Base-by-base conservation (phyloP, 30 jellyfish, hydroid and myxozoan genomes). In the Cassiopea andromeda region DNA sequence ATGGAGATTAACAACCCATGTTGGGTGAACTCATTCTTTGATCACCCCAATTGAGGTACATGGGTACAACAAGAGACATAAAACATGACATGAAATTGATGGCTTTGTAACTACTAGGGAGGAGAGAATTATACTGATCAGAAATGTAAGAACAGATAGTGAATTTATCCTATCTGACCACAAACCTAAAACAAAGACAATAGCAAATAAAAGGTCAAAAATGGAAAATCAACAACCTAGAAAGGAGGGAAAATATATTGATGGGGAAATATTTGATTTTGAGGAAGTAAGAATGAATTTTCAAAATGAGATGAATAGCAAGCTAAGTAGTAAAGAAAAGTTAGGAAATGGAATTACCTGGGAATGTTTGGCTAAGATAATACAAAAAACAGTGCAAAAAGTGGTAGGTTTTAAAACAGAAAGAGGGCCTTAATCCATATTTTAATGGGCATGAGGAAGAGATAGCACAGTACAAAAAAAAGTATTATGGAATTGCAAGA, bases 371-470 rank as follows among this genome's bases (percentile, higher is more conserved):
- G 75, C 75, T 13, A 66, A 2, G 75, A 14, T 66, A 19, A 66
- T 66, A 7, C 75, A 66, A 66, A 19, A 50, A 50, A 50, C 64
- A 50, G 64, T 5, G 64, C 5, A 50, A 9, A 5, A 50, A 9
- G 9, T 50, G 5, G 64, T 50, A 50, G 9, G 64, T 50, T 50
- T 50, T 9, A 50, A 50, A 50, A 9, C n/a, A 50, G 64, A 19
- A 15, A 66, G 45, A 66, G 38, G 38, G 75, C 75, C 75, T 15
- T 7, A 13, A 19, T 66, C 45, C 75, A 13, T 19, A 14, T 66
- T 66, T 66, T 66, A 3, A 66, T 66, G 75, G 75, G 75, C 75
- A 66, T 66, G 75, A 14, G 75, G 45, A 19, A 66, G 75, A 19
- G 18, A 14, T 15, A 66, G 75, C 3, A 4, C 64, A 50, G 64